Evolutionary conservation across 2,113 vertebrate genomes (phyloP).

Genomic region (Equus quagga): DNA sequence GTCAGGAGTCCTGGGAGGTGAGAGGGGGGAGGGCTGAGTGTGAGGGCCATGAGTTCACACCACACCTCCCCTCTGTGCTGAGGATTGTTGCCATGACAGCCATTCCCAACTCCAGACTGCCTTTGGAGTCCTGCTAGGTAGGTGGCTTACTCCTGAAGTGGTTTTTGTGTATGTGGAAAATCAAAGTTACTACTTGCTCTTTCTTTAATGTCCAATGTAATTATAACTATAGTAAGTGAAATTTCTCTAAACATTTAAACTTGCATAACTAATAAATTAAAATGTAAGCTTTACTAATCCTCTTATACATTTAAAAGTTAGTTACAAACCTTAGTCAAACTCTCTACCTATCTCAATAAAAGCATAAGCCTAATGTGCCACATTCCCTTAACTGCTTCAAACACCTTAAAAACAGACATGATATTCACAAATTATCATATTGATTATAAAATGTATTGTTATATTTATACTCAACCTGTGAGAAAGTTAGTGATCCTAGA

Average conservation of each 20-base stretch:
- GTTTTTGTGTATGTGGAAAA: not conserved
- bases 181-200: not conserved
- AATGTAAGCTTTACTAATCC: not conserved
- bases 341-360: not conserved
- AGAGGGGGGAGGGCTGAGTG: rapidly evolving
- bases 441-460: not conserved
- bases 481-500: not conserved
- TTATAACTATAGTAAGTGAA: not conserved
- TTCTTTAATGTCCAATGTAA: not conserved
- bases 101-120: not conserved
- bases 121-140: not conserved
- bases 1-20: rapidly evolving
- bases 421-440: not conserved
- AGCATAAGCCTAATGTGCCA: not conserved
- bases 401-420: not conserved
- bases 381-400: not conserved
- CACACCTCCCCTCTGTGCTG: not conserved
- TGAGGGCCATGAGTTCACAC: rapidly evolving
- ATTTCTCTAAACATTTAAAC: not conserved
- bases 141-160: not conserved
- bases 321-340: not conserved
- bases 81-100: not conserved
- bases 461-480: not conserved
- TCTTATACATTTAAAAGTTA: not conserved
- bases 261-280: not conserved